A percentile compares a stretch with the other conserved stretches of the same genome.
Evolutionary conservation across 2,797 vertebrate genomes (phyloP).

Genomic region (Malurus splendens): DNA sequence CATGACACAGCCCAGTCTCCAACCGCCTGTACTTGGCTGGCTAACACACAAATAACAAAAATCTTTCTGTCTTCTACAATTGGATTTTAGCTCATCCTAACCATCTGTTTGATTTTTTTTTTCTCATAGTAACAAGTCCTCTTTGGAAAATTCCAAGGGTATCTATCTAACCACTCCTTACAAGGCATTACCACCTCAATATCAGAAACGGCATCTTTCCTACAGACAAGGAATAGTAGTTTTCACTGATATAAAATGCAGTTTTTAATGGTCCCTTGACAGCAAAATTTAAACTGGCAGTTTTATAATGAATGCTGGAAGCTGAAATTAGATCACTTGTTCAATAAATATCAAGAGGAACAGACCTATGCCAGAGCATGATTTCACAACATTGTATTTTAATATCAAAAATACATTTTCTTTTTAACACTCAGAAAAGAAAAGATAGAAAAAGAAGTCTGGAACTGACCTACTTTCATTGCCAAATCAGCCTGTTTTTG

Average conservation of each 20-base stretch:
- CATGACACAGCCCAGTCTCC: constrained; percentile 26
- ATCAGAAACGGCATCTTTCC: neutral
- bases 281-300: neutral
- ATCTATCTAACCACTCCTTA: neutral
- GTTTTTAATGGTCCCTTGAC: neutral
- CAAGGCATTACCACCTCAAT: neutral
- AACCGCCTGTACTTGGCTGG: neutral
- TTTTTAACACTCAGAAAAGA: constrained; percentile 5
- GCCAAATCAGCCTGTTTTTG: constrained; percentile 4
- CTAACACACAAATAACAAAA: neutral
- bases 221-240: neutral
- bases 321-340: neutral
- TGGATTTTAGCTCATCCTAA: constrained; percentile 24
- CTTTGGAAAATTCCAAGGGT: neutral
- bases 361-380: neutral
- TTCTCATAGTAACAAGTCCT: neutral
- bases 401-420: constrained; percentile 16
- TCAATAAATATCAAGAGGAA: neutral
- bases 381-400: constrained; percentile 5
- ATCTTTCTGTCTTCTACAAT: constrained; percentile 3
- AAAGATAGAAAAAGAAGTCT: constrained; percentile 10
- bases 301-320: neutral
- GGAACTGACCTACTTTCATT: constrained; percentile 32
- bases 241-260: neutral
- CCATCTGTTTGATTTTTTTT: neutral